These are phyloP conservation scores for Perithous albicinctus DNA, from an alignment of 2,888 invertebrate species.

Conservation along the genomic window DNA sequence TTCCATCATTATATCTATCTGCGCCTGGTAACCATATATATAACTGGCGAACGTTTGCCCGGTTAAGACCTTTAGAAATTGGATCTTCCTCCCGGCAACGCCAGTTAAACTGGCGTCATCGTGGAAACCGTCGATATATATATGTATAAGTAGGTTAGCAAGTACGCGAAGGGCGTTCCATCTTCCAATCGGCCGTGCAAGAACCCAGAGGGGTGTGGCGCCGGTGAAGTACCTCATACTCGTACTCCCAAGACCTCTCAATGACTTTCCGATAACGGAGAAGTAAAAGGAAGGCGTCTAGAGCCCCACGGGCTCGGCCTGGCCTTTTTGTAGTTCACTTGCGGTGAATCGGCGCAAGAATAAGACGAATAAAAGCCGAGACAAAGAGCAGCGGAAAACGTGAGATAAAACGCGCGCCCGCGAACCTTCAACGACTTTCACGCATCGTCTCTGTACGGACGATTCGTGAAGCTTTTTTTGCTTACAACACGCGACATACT, in stretches of 20 bases:
- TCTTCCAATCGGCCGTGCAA: conserved; percentile 60
- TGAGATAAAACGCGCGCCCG: conserved; percentile 6
- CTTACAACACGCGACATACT: conserved; percentile 42
- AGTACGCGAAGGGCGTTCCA: conserved; percentile 43
- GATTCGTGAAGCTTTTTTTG: conserved; percentile 43
- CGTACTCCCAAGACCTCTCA: conserved; percentile 59
- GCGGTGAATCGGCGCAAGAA: conserved; percentile 2
- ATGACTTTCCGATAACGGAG: conserved; percentile 66
- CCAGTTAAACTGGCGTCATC: conserved; percentile 49
- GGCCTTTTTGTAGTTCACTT: conserved; percentile 45
- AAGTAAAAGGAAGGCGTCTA: conserved; percentile 45
- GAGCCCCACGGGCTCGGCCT: conserved; percentile 34
- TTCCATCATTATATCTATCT: conserved; percentile 11
- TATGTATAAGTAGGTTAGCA: conserved; percentile 27
- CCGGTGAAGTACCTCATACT: conserved; percentile 43
- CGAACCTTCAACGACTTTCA: conserved; percentile 32
- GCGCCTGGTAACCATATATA: conserved; percentile 6
- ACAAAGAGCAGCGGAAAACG: neutral
- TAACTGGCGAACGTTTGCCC: neutral
- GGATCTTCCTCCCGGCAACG: conserved; percentile 47
- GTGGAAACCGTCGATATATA: conserved; percentile 7
- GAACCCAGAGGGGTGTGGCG: conserved; percentile 47
- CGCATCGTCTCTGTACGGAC: conserved; percentile 27
- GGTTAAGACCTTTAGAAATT: conserved; percentile 46
- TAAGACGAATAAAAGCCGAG: conserved; percentile 4